These are phyloP conservation scores for Nomada ferruginata DNA, from an alignment of 2,888 invertebrate species.

Conservation along the genomic window DNA sequence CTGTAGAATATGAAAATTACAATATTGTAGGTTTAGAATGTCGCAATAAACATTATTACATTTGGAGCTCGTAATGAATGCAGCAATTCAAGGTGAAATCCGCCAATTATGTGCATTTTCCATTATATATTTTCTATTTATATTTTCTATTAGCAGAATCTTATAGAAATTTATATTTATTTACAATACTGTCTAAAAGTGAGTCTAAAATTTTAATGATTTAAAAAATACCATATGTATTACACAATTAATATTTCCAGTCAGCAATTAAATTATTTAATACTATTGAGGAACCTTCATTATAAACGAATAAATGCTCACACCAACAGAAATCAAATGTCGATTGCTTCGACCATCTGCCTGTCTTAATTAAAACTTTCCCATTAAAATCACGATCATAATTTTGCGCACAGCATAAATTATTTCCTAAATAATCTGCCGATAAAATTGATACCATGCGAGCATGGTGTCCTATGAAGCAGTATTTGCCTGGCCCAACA, in stretches of 20 bases:
- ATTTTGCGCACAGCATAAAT: neutral
- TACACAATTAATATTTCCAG: neutral
- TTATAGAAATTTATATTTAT: neutral
- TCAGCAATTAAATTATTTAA: neutral
- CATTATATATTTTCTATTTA: neutral
- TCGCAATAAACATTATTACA: neutral
- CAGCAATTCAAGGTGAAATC: neutral
- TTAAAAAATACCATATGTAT: too few relatives aligned
- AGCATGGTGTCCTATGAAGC: neutral
- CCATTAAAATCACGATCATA: neutral
- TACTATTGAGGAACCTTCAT: neutral
- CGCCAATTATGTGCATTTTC: neutral
- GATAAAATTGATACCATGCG: neutral
- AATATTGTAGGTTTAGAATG: neutral
- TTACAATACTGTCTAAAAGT: neutral
- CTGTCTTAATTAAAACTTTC: too few relatives aligned
- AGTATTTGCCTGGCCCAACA: slow-evolving; percentile 6
- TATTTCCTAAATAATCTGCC: neutral
- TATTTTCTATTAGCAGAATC: neutral
- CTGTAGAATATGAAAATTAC: neutral
- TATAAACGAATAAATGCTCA: neutral
- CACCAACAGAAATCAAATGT: neutral
- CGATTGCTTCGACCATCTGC: neutral
- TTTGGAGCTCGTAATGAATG: neutral
- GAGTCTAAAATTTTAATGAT: neutral